phyloP scores from a whole-genome alignment of 2,797 vertebrate genomes.

The Fistularia tabacaria region DNA sequence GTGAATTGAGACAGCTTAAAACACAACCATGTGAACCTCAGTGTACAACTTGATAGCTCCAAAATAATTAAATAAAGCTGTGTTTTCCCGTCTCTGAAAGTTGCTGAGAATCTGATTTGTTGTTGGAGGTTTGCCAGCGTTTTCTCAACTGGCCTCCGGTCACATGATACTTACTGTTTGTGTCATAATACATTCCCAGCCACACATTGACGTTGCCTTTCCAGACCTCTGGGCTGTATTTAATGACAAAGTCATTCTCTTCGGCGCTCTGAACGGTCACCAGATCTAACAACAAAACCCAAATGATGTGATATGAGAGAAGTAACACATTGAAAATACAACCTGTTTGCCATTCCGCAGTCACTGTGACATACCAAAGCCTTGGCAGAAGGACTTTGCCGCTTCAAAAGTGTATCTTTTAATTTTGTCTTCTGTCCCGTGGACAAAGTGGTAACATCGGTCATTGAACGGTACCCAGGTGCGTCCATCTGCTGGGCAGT shows the following conservation, averaged over 20 bases:
- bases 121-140: neutral
- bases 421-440: conserved; percentile 70
- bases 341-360: neutral
- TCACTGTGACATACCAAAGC: conserved; percentile 59
- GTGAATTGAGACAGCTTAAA: too few relatives aligned
- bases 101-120: too few relatives aligned
- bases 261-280: conserved; percentile 78
- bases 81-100: too few relatives aligned
- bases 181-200: conserved; percentile 84
- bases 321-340: neutral
- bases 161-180: conserved; percentile 74
- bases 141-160: conserved; percentile 10
- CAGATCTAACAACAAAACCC: conserved; percentile 69
- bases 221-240: conserved; percentile 78
- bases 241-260: conserved; percentile 79
- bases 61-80: too few relatives aligned
- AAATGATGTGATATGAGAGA: too few relatives aligned
- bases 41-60: too few relatives aligned
- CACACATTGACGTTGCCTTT: conserved; percentile 74
- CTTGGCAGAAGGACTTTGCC: conserved; percentile 64
- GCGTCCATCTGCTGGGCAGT: conserved; percentile 75
- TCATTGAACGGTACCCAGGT: conserved; percentile 70
- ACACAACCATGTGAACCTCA: too few relatives aligned
- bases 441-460: conserved; percentile 76
- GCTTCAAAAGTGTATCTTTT: conserved; percentile 67